Percentiles rank a stretch among this genome's conserved stretches.
Conservation (phyloP, 2,113 vertebrate species). For the Pipra filicauda region DNA sequence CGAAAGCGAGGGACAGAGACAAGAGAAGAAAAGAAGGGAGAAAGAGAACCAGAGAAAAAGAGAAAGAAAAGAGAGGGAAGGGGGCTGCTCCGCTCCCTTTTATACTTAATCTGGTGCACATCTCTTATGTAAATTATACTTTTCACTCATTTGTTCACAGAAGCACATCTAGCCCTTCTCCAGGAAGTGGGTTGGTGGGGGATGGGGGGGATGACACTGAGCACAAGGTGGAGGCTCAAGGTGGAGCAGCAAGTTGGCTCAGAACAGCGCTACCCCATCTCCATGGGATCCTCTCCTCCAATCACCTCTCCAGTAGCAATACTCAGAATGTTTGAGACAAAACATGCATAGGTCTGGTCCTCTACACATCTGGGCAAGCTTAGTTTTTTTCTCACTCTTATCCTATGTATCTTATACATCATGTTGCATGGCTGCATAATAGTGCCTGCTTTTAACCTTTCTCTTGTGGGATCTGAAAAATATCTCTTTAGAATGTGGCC, state of each 20-base stretch:
- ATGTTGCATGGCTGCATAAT: background rate
- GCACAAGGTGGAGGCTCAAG: fast-evolving
- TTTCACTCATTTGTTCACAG: background rate
- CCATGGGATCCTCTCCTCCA: background rate
- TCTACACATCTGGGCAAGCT: background rate
- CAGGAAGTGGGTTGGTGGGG: background rate
- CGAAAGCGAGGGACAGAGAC: background rate
- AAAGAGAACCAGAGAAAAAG: background rate
- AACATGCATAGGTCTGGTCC: background rate
- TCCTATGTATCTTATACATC: background rate
- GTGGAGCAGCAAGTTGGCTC: background rate
- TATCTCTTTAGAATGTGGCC: background rate
- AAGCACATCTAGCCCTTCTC: background rate
- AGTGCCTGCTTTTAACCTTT: background rate
- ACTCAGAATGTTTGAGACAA: background rate
- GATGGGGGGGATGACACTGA: too few relatives aligned
- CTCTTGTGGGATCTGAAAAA: background rate
- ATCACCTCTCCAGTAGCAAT: background rate
- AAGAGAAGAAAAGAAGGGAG: background rate
- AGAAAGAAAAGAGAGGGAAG: background rate
- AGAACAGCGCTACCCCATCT: background rate
- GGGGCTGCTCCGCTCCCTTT: background rate
- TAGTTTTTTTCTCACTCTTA: background rate
- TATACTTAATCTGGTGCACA: background rate
- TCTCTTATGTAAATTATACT: background rate